phyloP scores from a whole-genome alignment of 2,113 vertebrate genomes.

The Tichodroma muraria region DNA sequence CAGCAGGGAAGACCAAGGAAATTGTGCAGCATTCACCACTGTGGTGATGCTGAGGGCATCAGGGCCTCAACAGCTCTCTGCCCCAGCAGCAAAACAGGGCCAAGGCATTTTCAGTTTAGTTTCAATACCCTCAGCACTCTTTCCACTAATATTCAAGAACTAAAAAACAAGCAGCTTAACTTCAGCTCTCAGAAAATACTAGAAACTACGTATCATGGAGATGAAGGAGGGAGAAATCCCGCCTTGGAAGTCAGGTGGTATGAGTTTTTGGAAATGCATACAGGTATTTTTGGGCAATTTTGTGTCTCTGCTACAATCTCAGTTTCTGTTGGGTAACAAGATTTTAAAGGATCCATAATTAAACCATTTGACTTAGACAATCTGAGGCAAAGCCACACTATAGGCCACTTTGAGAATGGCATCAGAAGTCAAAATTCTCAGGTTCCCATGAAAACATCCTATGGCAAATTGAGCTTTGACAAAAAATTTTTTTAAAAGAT shows the following conservation, averaged over 20 bases:
- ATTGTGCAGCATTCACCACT: not conserved
- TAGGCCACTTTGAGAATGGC: not conserved
- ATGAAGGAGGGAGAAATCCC: not conserved
- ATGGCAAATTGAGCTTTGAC: not conserved
- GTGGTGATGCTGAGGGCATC: not conserved
- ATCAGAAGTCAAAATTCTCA: not conserved
- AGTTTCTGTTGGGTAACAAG: not conserved
- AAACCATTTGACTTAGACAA: not conserved
- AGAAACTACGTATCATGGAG: accelerated
- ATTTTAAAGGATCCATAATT: not conserved
- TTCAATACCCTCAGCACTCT: not conserved
- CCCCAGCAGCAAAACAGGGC: not conserved
- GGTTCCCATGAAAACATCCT: not conserved
- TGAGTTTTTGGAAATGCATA: not conserved
- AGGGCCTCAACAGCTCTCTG: not conserved
- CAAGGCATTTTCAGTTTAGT: not conserved
- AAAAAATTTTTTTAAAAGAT: not conserved
- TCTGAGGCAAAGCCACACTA: not conserved
- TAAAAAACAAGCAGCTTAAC: not conserved
- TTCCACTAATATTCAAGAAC: not conserved
- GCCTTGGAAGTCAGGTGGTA: not conserved
- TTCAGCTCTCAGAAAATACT: not conserved
- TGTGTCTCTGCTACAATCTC: not conserved
- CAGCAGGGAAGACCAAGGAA: not conserved
- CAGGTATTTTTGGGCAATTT: not conserved